Evolutionary conservation across 2,888 invertebrate species (phyloP), one percentile per base, ranked within the genome.

Genomic region (Papilio gigon): DNA sequence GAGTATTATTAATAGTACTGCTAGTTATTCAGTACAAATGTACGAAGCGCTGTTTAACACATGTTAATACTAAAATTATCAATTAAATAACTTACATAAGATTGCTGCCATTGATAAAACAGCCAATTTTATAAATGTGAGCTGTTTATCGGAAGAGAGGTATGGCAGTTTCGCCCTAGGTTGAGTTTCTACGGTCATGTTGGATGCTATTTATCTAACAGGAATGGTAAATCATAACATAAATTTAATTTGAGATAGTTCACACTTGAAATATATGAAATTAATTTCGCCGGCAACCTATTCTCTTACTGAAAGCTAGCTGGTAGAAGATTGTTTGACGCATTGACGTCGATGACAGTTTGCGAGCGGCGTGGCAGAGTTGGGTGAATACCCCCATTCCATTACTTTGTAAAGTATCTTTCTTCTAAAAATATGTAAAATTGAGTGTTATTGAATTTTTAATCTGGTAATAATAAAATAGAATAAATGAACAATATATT

Each of bases 71-170:
- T 9, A 25, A 67, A 71, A 42, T 42, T 11, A 25, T 17, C 37
- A 67, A 62, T n/a, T 56, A 70, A 69, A 74, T 74, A 81, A 95
- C 97, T 95, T 93, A 98, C 98, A 98, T 80, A 99, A 93, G 83
- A 98, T 95, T 67, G 97, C 97, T 78, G 98, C 98, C 85, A 98
- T 93, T 64, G 98, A 95, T 76, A 99, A 93, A 84, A 99, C 97
- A 75, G 96, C 95, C 80, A 98, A 90, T 85, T 97, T 92, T 81
- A 92, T 85, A 75, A 92, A 92, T 72, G 92, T 92, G 77, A 92
- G 88, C 81, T 92, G 92, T 85, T 92, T 92, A 79, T 91, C 92
- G 68, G 92, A 89, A 68, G 92, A 85, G 47, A 91, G 84, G 75
- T 89, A 86, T 72, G 84, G 84, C 72, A 89, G 78, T 84, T 81